Conservation (phyloP, 2,113 vertebrate species). For the Lampris megalopsis region DNA sequence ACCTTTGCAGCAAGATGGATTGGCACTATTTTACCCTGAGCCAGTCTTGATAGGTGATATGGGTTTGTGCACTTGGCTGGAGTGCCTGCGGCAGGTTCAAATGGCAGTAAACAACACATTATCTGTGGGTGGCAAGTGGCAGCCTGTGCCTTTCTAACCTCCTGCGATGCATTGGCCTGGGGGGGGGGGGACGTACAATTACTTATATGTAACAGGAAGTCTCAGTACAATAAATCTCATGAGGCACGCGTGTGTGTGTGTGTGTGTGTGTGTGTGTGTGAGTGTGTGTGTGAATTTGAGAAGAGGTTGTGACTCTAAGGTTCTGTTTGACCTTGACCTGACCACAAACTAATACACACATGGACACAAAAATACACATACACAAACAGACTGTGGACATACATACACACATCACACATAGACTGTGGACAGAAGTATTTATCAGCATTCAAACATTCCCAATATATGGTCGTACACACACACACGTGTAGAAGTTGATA, state of each 20-base stretch:
- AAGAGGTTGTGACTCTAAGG: too few relatives aligned
- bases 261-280: neutral
- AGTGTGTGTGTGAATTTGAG: neutral
- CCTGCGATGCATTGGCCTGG: neutral
- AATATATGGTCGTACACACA: too few relatives aligned
- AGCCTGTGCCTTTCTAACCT: constrained; percentile 15
- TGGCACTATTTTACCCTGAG: constrained; percentile 19
- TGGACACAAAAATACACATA: neutral
- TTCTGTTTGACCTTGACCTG: neutral
- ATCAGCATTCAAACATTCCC: too few relatives aligned
- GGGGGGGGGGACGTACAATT: constrained; percentile 7
- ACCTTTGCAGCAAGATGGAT: constrained; percentile 34
- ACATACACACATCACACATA: too few relatives aligned
- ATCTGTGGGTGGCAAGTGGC: constrained; percentile 33
- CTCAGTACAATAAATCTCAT: constrained; percentile 14
- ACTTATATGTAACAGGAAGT: constrained; percentile 23
- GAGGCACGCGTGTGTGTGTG: neutral
- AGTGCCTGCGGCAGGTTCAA: constrained; percentile 30
- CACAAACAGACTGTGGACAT: too few relatives aligned
- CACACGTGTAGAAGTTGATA: too few relatives aligned
- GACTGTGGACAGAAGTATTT: too few relatives aligned
- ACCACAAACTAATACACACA: too few relatives aligned
- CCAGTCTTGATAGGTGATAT: constrained; percentile 33
- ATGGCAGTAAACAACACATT: constrained; percentile 46
- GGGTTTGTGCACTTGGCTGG: neutral